Base-by-base conservation (phyloP, 2,113 vertebrate genomes). In the Phalacrocorax brasilianus region DNA sequence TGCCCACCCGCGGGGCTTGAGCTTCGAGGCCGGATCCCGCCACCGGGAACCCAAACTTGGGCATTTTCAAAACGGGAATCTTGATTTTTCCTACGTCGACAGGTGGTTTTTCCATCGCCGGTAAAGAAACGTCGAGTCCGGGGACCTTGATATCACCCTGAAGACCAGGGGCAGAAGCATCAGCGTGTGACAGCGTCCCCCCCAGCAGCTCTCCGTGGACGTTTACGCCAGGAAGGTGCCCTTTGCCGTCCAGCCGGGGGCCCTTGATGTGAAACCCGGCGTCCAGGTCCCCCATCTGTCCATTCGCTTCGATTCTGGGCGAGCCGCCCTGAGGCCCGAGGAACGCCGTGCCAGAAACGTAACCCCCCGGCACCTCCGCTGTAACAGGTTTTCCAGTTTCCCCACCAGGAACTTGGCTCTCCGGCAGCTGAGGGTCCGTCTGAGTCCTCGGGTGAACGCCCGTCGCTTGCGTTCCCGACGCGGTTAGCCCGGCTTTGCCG, bases 21-120 rank as follows among this genome's bases (percentile, higher is more conserved):
- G 77, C 91, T 1, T 94, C 88, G 0, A 6, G 1, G 22, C 77
- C 38, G 1, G 70, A 21, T 3, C 80, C 47, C 1, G 45, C 22
- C 0, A 56, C 6, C 0, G 56, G 67, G 62, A 98, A 56, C 28
- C 97, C 96, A 5, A 98, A 98, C 65, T 90, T 98, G 49, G 98
- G 98, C 75, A 97, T 76, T 75, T 98, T 98, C 55, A 98, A 15
- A 1, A 55, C 5, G 1, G 98, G 98, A 20, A 98, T 96, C 67
- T 96, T 96, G 89, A 98, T 73, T 12, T 95, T 96, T 1, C 97
- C 97, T 56, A 85, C 74, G 0, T 97, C 89, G 3, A 55, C 12
- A 5, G 63, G 28, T 1, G 85, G 84, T 3, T 26, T 42, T 59
- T 93, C 94, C 18, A 47, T 10, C 0, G 24, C 8, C 33, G 92